Conservation (phyloP, 2,113 vertebrate genomes). For the Sebastes fasciatus region DNA sequence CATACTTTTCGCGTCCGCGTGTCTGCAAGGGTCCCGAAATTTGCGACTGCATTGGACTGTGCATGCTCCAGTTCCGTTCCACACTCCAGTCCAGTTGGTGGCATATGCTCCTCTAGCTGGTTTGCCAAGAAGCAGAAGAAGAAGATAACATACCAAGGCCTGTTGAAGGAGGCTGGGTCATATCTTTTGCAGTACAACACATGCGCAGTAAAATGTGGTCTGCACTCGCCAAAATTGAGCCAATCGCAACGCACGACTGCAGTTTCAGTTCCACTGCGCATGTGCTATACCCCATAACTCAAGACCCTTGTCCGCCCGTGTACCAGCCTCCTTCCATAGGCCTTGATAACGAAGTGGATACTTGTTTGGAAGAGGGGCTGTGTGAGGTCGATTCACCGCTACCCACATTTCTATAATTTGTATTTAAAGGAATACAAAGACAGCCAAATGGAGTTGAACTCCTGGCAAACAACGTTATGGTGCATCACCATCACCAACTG, state of each 20-base stretch:
- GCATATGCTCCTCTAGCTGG: not conserved
- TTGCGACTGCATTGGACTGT: not conserved
- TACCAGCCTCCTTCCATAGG: too few species aligned
- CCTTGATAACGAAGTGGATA: not conserved
- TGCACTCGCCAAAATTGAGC: too few species aligned
- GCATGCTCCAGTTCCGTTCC: not conserved
- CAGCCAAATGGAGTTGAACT: not conserved
- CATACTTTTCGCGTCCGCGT: not conserved
- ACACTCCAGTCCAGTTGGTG: not conserved
- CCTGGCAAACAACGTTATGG: not conserved
- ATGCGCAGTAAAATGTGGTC: too few species aligned
- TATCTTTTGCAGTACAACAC: too few species aligned
- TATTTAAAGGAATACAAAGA: not conserved
- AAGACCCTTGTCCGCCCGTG: too few species aligned
- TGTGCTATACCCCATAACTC: too few species aligned
- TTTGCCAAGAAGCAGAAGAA: not conserved
- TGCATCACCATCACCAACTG: not conserved
- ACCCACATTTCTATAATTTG: not conserved
- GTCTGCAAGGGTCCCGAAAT: not conserved
- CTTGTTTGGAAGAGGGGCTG: not conserved
- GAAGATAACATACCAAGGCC: too few species aligned
- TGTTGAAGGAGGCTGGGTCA: too few species aligned
- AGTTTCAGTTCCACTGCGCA: too few species aligned
- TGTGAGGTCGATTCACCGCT: too few species aligned
- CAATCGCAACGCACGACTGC: too few species aligned